Percentiles rank a stretch among this genome's conserved stretches.
phyloP scores from a whole-genome alignment of 1,140 invertebrate genomes.

The Diorhabda elongata region DNA sequence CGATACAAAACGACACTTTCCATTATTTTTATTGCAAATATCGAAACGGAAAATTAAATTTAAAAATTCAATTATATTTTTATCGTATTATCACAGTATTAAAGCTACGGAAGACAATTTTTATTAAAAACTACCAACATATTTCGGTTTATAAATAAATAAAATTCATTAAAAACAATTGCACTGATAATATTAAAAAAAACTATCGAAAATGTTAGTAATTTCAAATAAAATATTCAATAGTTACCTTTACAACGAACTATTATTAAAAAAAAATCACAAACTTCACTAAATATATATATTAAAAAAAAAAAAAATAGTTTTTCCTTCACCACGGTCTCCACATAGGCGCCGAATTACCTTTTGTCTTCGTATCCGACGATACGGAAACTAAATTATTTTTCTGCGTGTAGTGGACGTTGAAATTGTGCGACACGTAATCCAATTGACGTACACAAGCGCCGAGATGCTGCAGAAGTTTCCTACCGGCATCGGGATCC shows the following conservation, averaged over 20 bases:
- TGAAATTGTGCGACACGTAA: conserved; percentile 30
- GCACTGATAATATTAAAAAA: too few species aligned
- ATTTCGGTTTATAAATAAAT: too few species aligned
- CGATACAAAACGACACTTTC: too few species aligned
- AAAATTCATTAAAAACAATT: too few species aligned
- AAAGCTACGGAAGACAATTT: conserved; percentile 26
- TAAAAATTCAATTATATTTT: too few species aligned
- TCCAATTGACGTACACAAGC: conserved; percentile 48
- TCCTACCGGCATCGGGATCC: conserved; percentile 46
- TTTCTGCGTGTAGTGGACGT: conserved; percentile 24
- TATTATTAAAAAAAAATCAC: conserved; percentile 14
- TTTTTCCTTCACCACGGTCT: conserved; percentile 43
- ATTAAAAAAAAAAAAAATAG: conserved; percentile 15
- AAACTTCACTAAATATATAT: not conserved
- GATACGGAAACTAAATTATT: conserved; percentile 38
- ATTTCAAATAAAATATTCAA: too few species aligned
- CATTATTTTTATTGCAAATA: too few species aligned
- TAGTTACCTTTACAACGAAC: conserved; percentile 9
- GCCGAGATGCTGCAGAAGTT: conserved; percentile 49
- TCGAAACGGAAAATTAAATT: too few species aligned
- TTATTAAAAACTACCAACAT: too few species aligned
- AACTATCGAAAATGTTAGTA: too few species aligned
- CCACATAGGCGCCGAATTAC: conserved; percentile 39
- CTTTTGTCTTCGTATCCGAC: conserved; percentile 23
- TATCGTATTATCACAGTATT: conserved; percentile 34